Evolutionary conservation across 2,797 vertebrate species (phyloP), one percentile per base, ranked within the genome.

Genomic region (Danio tinwini): DNA sequence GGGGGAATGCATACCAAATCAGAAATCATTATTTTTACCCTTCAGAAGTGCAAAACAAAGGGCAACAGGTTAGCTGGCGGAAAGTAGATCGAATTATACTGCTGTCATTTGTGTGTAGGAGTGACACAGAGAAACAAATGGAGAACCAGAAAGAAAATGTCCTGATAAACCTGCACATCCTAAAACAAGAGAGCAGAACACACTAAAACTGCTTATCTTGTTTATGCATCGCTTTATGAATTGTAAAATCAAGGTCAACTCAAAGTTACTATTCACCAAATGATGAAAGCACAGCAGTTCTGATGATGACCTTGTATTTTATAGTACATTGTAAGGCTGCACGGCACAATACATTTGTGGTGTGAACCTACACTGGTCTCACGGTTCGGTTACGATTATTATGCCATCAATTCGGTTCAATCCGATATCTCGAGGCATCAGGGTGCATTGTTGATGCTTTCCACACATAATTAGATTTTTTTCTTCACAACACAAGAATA

Each of bases 11-110:
- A 92, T 91, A 91, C 86, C 86, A 90, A 91, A 90, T 89, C 88
- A 84, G 82, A 90, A 92, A 89, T 92, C 90, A 90, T 93, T 93
- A 93, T 90, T 91, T 91, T 87, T 90, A 81, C 86, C 83, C 89
- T 90, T 87, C 85, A 90, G 84, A 88, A 83, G 85, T 14, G 11
- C 84, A 87, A 91, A 90, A 89, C 85, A 84, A 85, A 86, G 87
- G 85, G 82, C 87, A 88, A 74, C 75, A 83, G 87, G 88, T 90
- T 92, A 85, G 73, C 83, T 86, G 87, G 73, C 1, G 12, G 40
- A 70, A 39, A 84, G 64, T 45, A 56, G 59, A 74, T 58, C 3
- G 63, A 45, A 77, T 77, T 74, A 70, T 40, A 42, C 56, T 61
- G 12, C 62, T 29, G 3, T 70, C 37, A 37, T 59, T 58, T 61